Conservation (phyloP, 1,140 invertebrate genomes). For the Drosophila nigromelanica region DNA sequence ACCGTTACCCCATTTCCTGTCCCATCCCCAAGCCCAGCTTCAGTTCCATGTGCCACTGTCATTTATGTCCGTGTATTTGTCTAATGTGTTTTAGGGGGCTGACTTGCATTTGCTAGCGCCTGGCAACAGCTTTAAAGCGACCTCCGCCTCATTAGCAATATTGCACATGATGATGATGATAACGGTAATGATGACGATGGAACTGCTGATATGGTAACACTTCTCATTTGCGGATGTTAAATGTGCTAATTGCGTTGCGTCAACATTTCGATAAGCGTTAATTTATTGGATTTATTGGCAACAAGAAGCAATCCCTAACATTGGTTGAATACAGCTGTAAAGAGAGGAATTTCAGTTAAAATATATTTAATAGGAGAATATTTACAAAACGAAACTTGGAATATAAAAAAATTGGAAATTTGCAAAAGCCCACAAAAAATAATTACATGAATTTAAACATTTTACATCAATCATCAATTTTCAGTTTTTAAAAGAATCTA, state of each 20-base stretch:
- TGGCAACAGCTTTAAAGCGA: conserved; percentile 39
- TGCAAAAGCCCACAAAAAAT: too few relatives aligned
- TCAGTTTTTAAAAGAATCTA: too few relatives aligned
- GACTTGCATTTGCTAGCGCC: conserved; percentile 48
- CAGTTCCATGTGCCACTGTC: conserved; percentile 5
- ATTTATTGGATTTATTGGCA: conserved; percentile 45
- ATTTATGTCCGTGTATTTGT: conserved; percentile 29
- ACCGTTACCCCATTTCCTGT: background rate
- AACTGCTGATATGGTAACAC: conserved; percentile 38
- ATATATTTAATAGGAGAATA: background rate
- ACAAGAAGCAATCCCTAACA: background rate
- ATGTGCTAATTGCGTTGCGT: conserved; percentile 38
- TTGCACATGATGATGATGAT: conserved; percentile 13
- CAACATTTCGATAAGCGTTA: conserved; percentile 48
- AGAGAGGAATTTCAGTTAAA: background rate
- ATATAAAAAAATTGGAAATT: background rate
- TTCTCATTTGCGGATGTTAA: conserved; percentile 1
- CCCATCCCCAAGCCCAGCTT: background rate
- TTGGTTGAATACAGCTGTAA: too few relatives aligned
- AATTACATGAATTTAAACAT: background rate
- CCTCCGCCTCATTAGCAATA: conserved; percentile 18
- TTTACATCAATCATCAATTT: too few relatives aligned
- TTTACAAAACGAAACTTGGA: background rate
- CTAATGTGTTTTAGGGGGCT: conserved; percentile 26
- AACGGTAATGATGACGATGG: conserved; percentile 23